Percentiles rank a stretch among this genome's conserved stretches.
Conservation (phyloP, 2,888 invertebrate species). For the Deladenus siricidicola region DNA sequence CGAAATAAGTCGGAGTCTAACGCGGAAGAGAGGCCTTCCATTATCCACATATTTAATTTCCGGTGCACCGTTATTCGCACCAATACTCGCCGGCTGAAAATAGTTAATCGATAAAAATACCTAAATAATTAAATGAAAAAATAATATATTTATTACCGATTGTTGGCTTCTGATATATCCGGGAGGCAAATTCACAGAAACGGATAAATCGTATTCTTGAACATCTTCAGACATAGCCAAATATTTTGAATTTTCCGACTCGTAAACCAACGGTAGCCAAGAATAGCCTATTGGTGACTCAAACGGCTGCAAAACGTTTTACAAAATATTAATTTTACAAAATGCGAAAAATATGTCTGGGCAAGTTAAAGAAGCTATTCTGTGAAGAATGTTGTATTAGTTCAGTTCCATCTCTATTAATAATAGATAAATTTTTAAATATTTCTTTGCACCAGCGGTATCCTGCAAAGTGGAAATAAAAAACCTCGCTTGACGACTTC, state of each 20-base stretch:
- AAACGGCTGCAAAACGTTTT: slow-evolving; percentile 15
- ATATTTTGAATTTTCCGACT: slow-evolving; percentile 58
- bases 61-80: slow-evolving; percentile 67
- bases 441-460: too few relatives aligned
- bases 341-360: too few relatives aligned
- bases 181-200: slow-evolving; percentile 77
- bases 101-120: too few relatives aligned
- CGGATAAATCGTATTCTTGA: slow-evolving; percentile 65
- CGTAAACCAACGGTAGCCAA: slow-evolving; percentile 78
- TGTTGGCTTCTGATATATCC: slow-evolving; percentile 76
- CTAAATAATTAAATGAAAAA: neutral
- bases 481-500: slow-evolving; percentile 36
- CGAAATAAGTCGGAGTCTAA: slow-evolving; percentile 74
- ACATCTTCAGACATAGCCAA: slow-evolving; percentile 59
- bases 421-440: too few relatives aligned
- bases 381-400: too few relatives aligned
- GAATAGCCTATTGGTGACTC: slow-evolving; percentile 76
- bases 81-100: slow-evolving; percentile 43
- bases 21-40: slow-evolving; percentile 76
- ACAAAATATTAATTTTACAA: neutral
- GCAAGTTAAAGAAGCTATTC: too few relatives aligned
- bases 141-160: slow-evolving; percentile 64
- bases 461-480: neutral
- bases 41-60: slow-evolving; percentile 89
- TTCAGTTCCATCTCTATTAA: too few relatives aligned